Evolutionary conservation across 2,113 vertebrate genomes (phyloP).

Genomic region (Mugil cephalus): DNA sequence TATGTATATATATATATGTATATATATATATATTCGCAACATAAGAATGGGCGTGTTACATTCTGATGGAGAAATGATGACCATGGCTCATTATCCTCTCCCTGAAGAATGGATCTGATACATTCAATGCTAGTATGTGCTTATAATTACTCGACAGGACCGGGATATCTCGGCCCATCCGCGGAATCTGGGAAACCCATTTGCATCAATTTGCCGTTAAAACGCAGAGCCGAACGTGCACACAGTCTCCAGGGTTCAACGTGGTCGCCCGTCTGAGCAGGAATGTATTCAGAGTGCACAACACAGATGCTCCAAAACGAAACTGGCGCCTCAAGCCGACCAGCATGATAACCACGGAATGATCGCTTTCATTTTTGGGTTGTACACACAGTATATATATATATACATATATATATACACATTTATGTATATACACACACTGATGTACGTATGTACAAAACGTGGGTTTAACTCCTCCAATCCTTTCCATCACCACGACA

Average conservation of each 20-base stretch:
- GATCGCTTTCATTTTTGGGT: conserved; percentile 64
- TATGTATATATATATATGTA: too few species aligned
- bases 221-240: conserved; percentile 26
- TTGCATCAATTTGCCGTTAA: conserved; percentile 36
- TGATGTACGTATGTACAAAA: conserved; percentile 75
- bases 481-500: conserved; percentile 22
- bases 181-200: conserved; percentile 44
- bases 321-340: conserved; percentile 26
- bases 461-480: conserved; percentile 31
- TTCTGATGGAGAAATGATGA: conserved; percentile 75
- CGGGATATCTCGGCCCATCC: conserved; percentile 24
- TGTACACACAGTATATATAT: conserved; percentile 54
- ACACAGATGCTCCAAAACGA: conserved; percentile 28
- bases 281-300: conserved; percentile 32
- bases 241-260: conserved; percentile 1
- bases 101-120: conserved; percentile 80
- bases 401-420: conserved; percentile 46
- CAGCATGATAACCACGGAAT: conserved; percentile 73
- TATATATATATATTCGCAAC: too few species aligned
- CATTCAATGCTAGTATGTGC: conserved; percentile 79
- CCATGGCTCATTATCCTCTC: conserved; percentile 83
- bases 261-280: conserved; percentile 22
- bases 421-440: conserved; percentile 65
- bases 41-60: conserved; percentile 68
- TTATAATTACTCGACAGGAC: conserved; percentile 50